Conservation (phyloP, 1,140 invertebrate species). For the Andrena cerasifolii region DNA sequence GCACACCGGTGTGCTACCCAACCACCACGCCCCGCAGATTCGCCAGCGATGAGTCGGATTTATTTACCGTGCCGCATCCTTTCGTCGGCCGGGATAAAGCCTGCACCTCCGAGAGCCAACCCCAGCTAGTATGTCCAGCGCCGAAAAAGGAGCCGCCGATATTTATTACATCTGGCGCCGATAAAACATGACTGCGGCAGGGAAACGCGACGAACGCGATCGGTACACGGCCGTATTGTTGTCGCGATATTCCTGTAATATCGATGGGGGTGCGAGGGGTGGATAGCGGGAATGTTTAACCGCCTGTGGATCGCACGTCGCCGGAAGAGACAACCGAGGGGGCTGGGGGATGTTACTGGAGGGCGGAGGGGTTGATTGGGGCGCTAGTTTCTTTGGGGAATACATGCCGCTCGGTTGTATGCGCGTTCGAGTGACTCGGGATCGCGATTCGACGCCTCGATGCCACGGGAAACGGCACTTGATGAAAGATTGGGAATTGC, state of each 20-base stretch:
- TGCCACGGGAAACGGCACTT: too few species aligned
- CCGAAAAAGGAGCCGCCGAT: conserved; percentile 2
- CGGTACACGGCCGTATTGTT: conserved; percentile 6
- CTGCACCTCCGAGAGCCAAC: neutral
- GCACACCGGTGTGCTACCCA: conserved; percentile 13
- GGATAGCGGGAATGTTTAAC: conserved; percentile 7
- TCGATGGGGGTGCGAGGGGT: neutral
- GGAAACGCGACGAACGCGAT: neutral
- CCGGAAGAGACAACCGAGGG: neutral
- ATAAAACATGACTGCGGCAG: neutral
- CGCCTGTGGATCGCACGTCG: neutral
- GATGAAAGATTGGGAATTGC: too few species aligned
- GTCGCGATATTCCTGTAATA: conserved; percentile 15
- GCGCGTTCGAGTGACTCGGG: neutral
- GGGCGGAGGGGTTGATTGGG: neutral
- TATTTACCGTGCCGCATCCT: conserved; percentile 37
- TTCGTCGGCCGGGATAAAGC: conserved; percentile 18
- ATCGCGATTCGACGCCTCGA: neutral
- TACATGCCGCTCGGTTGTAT: neutral
- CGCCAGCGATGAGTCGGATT: conserved; percentile 36
- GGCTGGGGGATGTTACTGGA: neutral
- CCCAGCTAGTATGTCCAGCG: neutral
- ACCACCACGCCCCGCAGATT: conserved; percentile 31
- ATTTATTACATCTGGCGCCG: conserved; percentile 18
- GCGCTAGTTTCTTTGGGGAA: neutral